These are phyloP conservation scores for Ardeotis arabs DNA, from an alignment of 2,113 vertebrate genomes.

Conservation along the genomic window DNA sequence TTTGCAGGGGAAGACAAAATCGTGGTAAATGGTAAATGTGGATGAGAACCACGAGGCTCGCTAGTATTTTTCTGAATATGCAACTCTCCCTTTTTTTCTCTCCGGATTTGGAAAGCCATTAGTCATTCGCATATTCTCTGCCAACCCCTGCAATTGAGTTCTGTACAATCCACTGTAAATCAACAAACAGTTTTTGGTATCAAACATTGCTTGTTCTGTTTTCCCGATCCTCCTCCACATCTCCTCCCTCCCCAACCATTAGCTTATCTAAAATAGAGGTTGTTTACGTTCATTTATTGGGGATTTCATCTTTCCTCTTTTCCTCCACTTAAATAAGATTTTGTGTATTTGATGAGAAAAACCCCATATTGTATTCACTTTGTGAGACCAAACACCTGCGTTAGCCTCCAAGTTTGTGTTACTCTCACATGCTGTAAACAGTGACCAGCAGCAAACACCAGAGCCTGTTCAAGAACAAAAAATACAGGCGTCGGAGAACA, in stretches of 20 bases:
- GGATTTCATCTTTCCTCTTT: neutral
- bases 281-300: neutral
- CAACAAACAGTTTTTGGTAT: neutral
- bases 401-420: neutral
- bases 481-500: conserved; percentile 44
- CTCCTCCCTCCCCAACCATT: neutral
- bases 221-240: neutral
- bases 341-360: neutral
- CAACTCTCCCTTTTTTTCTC: neutral
- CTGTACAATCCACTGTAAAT: neutral
- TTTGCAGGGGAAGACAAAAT: neutral
- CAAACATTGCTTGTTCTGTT: neutral
- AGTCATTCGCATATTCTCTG: neutral
- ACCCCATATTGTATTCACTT: neutral
- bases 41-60: neutral
- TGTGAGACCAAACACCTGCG: neutral
- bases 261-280: neutral
- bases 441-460: conserved; percentile 41
- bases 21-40: neutral
- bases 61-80: neutral
- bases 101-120: conserved; percentile 14
- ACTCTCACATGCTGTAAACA: conserved; percentile 47
- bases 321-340: neutral
- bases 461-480: conserved; percentile 45
- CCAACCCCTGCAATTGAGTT: neutral